A percentile compares a stretch with the other conserved stretches of the same genome.
Conservation (phyloP, 2,888 invertebrate species). For the Busseola fusca region DNA sequence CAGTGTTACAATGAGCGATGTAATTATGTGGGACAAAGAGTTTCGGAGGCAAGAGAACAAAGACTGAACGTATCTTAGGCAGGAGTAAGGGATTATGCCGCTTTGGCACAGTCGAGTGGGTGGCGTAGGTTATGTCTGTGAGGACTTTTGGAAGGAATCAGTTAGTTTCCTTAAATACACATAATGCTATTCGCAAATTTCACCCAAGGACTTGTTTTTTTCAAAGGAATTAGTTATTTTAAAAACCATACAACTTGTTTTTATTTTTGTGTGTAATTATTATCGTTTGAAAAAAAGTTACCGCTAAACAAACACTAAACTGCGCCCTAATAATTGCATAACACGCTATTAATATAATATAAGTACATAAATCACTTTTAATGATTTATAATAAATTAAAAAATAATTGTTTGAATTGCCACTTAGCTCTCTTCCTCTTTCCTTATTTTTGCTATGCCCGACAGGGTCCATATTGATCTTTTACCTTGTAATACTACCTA, state of each 20-base stretch:
- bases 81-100: conserved; percentile 37
- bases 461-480: too few relatives aligned
- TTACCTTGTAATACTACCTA: too few relatives aligned
- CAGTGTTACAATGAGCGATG: conserved; percentile 50
- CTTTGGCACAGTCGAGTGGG: not conserved
- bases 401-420: too few relatives aligned
- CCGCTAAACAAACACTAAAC: not conserved
- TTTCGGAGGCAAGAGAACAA: conserved; percentile 45
- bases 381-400: too few relatives aligned
- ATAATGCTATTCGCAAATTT: not conserved
- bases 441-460: too few relatives aligned
- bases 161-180: not conserved
- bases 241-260: not conserved
- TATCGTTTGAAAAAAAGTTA: not conserved
- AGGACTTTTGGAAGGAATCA: not conserved
- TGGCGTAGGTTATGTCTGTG: conserved; percentile 13
- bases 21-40: conserved; percentile 62
- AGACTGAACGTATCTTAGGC: conserved; percentile 45
- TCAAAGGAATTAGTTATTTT: not conserved
- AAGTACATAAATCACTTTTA: too few relatives aligned
- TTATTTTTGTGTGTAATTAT: not conserved
- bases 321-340: too few relatives aligned
- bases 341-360: too few relatives aligned
- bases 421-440: too few relatives aligned
- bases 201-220: not conserved